phyloP scores from a whole-genome alignment of 2,888 invertebrate species.

The Lathronympha strigana region DNA sequence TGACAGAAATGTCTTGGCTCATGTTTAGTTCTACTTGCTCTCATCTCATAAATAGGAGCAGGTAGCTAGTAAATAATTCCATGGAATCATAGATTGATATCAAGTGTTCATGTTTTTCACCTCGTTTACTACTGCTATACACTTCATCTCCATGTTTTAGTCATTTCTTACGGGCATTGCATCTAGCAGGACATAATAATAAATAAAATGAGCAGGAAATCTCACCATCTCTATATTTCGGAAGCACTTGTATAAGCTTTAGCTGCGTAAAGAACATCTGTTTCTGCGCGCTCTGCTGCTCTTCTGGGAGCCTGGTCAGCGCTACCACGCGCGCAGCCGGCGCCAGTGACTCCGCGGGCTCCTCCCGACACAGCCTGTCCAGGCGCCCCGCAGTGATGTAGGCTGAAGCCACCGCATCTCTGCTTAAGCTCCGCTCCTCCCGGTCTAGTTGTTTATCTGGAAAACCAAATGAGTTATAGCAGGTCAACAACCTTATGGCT shows the following conservation, averaged over 20 bases:
- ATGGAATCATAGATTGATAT: no score
- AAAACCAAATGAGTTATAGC: conserved; percentile 14
- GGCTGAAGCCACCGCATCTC: conserved; percentile 81
- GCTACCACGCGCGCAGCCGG: background rate
- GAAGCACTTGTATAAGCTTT: conserved; percentile 82
- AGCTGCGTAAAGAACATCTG: conserved; percentile 84
- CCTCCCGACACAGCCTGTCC: conserved; percentile 63
- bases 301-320: conserved; percentile 38
- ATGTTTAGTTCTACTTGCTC: no score
- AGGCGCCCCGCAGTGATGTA: conserved; percentile 69
- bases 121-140: no score
- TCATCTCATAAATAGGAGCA: no score
- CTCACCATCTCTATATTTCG: conserved; percentile 84
- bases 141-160: no score
- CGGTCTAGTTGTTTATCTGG: conserved; percentile 84
- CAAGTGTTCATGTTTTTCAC: no score
- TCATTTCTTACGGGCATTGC: no score
- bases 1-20: no score
- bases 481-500: no score
- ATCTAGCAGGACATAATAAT: no score
- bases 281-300: conserved; percentile 69
- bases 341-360: conserved; percentile 47
- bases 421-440: conserved; percentile 82
- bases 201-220: background rate
- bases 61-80: no score